Conservation (phyloP, 2,113 vertebrate genomes). For the Anguilla japonica region DNA sequence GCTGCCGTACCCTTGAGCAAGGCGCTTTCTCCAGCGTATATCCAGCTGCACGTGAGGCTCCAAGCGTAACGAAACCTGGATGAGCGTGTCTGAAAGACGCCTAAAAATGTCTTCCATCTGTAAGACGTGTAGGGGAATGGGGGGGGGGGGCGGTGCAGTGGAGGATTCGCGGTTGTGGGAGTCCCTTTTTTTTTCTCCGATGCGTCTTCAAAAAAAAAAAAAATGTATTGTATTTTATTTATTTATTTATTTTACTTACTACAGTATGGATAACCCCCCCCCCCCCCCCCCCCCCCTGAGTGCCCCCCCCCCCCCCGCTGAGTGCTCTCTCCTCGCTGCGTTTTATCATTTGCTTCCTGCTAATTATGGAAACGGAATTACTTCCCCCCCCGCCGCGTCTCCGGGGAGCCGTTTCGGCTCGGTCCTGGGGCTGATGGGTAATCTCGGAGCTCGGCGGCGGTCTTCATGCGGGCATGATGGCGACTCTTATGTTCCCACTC, state of each 20-base stretch:
- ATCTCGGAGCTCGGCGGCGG: background rate
- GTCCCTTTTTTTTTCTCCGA: background rate
- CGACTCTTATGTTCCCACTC: no score
- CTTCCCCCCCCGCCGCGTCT: background rate
- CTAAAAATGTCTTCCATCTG: background rate
- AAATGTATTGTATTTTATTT: background rate
- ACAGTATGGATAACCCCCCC: conserved; percentile 2
- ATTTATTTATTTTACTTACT: background rate
- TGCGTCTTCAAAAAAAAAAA: no score
- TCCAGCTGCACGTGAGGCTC: no score
- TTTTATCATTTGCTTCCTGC: background rate
- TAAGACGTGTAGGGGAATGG: background rate
- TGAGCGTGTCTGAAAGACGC: no score
- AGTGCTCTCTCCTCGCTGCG: background rate
- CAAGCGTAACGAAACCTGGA: no score
- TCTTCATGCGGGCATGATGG: no score
- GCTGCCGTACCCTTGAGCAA: no score
- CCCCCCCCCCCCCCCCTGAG: no score
- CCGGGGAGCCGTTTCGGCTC: background rate
- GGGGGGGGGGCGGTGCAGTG: background rate
- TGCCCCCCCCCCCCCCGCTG: background rate
- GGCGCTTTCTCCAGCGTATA: no score
- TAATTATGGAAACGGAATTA: background rate
- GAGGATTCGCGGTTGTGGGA: background rate
- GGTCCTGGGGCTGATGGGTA: background rate